Percentiles rank a stretch among this genome's conserved stretches.
phyloP scores from a whole-genome alignment of 92 coral and sea anemone species.

The Scolanthus callimorphus region DNA sequence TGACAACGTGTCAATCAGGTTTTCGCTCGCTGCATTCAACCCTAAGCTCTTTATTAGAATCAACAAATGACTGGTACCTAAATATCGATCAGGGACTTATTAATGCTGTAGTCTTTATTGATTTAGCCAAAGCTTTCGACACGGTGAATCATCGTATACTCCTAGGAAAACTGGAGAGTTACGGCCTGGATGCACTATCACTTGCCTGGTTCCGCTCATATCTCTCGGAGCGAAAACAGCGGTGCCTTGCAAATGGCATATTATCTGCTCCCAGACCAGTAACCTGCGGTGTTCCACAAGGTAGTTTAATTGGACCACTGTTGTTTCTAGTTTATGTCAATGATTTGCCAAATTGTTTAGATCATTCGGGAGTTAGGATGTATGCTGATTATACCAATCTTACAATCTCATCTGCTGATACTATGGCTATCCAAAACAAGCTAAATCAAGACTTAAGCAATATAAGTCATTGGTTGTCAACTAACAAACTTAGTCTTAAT shows the following conservation, averaged over 20 bases:
- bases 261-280: not conserved
- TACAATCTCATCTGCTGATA: constrained; percentile 9
- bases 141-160: constrained; percentile 39
- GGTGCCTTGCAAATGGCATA: not conserved
- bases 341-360: constrained; percentile 15
- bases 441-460: constrained; percentile 11
- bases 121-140: constrained; percentile 49
- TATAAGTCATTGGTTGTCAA: constrained; percentile 8
- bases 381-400: constrained; percentile 10
- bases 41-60: not conserved
- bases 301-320: constrained; percentile 6
- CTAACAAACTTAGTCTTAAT: constrained; percentile 15
- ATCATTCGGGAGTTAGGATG: not conserved
- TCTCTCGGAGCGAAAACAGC: not conserved
- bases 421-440: constrained; percentile 12
- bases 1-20: not conserved
- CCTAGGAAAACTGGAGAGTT: constrained; percentile 21
- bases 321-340: constrained; percentile 7
- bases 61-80: not conserved
- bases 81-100: constrained; percentile 30
- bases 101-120: constrained; percentile 40
- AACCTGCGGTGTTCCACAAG: constrained; percentile 12
- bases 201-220: constrained; percentile 1
- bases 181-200: constrained; percentile 21
- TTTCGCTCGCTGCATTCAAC: not conserved